These are phyloP conservation scores for Rhodeus uyekii DNA, from an alignment of 2,797 vertebrate genomes.

Conservation along the genomic window DNA sequence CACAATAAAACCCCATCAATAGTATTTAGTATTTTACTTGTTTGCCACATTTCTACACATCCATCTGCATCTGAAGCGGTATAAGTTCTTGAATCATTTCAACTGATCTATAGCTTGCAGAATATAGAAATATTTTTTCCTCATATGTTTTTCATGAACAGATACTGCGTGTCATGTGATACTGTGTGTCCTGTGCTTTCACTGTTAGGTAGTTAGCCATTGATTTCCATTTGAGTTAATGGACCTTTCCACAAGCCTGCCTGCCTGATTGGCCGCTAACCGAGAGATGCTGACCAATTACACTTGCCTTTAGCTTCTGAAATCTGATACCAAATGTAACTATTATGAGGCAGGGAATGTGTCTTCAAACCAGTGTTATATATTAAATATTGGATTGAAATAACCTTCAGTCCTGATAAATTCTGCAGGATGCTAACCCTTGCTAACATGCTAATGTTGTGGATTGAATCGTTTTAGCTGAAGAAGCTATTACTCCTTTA, in stretches of 20 bases:
- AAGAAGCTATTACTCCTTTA: not conserved
- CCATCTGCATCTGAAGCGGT: not conserved
- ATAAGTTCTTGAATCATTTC: not conserved
- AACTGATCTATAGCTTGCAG: not conserved
- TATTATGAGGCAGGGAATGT: not conserved
- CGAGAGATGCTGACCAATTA: slow-evolving; percentile 7
- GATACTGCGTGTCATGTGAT: not conserved
- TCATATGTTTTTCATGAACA: not conserved
- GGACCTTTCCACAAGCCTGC: slow-evolving; percentile 6
- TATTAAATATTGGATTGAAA: not conserved
- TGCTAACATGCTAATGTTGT: not conserved
- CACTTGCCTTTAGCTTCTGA: not conserved
- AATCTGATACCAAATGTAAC: not conserved
- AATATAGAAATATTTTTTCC: not conserved
- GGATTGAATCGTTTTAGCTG: not conserved
- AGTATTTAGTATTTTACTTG: not conserved
- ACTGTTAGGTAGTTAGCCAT: not conserved
- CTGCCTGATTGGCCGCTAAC: not conserved
- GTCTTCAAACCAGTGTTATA: not conserved
- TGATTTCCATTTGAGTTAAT: slow-evolving; percentile 31
- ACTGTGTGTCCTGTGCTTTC: not conserved
- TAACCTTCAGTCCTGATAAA: not conserved
- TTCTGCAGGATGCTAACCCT: not conserved
- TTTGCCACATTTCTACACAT: not conserved
- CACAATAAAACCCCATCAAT: not conserved